Percentiles rank a stretch among this genome's conserved stretches.
phyloP scores from a whole-genome alignment of 2,888 invertebrate species.

The Drosophila imparisetae region DNA sequence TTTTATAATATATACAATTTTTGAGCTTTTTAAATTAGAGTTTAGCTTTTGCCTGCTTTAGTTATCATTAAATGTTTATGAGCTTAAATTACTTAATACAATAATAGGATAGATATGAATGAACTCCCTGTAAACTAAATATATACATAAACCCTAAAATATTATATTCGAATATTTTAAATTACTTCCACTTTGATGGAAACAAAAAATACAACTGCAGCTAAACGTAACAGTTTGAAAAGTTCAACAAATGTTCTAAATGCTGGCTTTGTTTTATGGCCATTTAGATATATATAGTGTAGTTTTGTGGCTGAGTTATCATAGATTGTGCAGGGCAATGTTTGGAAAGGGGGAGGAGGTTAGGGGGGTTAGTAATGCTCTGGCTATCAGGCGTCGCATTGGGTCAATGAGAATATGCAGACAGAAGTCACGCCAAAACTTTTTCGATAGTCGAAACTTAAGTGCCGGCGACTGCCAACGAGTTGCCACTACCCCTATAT shows the following conservation, averaged over 20 bases:
- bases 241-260: conserved; percentile 38
- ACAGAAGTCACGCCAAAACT: conserved; percentile 62
- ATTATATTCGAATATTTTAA: neutral
- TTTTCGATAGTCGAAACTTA: conserved; percentile 66
- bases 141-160: too few relatives aligned
- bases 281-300: conserved; percentile 22
- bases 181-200: conserved; percentile 4
- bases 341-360: neutral
- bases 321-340: conserved; percentile 45
- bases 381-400: conserved; percentile 36
- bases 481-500: conserved; percentile 51
- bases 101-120: too few relatives aligned
- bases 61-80: too few relatives aligned
- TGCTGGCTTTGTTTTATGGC: conserved; percentile 50
- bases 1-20: neutral
- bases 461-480: conserved; percentile 57
- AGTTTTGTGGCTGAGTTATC: conserved; percentile 49
- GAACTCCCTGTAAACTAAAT: too few relatives aligned
- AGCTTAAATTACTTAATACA: too few relatives aligned
- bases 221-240: conserved; percentile 57
- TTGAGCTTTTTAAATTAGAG: too few relatives aligned
- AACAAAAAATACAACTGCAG: conserved; percentile 28
- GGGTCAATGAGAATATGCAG: conserved; percentile 60
- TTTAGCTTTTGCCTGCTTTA: too few relatives aligned
- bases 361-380: neutral